Evolutionary conservation across 2,888 invertebrate species (phyloP).

Genomic region (Zygothrica quintamaculata): DNA sequence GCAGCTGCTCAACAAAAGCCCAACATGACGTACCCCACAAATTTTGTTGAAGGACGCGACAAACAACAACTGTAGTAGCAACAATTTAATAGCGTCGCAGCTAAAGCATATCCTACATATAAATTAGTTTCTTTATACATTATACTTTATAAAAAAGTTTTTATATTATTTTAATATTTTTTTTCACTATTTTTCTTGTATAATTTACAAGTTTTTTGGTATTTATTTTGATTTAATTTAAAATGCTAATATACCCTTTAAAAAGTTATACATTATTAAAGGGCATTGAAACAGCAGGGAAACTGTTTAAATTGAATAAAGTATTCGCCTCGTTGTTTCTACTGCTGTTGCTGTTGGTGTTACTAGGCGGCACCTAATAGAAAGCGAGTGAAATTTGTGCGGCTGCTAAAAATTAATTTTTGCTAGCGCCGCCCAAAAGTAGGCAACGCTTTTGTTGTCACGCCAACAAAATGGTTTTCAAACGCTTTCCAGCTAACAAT

Average conservation of each 20-base stretch:
- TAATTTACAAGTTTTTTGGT: no score
- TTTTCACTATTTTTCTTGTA: no score
- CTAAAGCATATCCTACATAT: no score
- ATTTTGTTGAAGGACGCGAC: constrained; percentile 29
- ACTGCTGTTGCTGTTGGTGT: no score
- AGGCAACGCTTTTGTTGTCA: constrained; percentile 45
- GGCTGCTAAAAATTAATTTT: constrained; percentile 60
- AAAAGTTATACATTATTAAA: not conserved
- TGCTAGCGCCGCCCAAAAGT: constrained; percentile 31
- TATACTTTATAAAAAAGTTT: no score
- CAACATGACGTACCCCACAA: constrained; percentile 7
- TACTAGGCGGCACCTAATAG: constrained; percentile 49
- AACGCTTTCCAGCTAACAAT: constrained; percentile 40
- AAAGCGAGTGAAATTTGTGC: constrained; percentile 51
- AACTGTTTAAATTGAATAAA: constrained; percentile 54
- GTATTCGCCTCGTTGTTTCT: constrained; percentile 25
- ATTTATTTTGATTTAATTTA: no score
- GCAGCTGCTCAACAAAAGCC: constrained; percentile 15
- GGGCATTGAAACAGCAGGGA: constrained; percentile 29
- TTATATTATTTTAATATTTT: no score
- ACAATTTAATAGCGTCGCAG: no score
- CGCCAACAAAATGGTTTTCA: constrained; percentile 51
- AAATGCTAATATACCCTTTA: not conserved
- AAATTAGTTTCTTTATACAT: no score
- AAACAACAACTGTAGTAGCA: no score